A percentile compares a stretch with the other conserved stretches of the same genome.
phyloP scores from a whole-genome alignment of 1,140 invertebrate species.

The Euglossa dilemma region DNA sequence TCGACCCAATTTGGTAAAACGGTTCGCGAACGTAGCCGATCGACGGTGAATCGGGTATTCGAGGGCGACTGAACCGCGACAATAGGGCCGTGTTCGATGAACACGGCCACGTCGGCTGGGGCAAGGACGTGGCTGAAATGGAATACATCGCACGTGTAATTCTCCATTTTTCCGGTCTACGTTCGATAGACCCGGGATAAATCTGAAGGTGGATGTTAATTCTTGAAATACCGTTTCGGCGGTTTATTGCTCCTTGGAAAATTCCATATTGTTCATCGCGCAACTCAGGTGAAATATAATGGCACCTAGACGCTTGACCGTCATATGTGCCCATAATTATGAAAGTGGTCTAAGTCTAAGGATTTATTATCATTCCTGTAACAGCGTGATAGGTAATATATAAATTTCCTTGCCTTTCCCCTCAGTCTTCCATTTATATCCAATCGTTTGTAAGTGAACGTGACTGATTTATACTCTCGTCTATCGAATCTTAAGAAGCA shows the following conservation, averaged over 20 bases:
- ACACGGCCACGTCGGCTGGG: slow-evolving; percentile 8
- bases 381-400: neutral
- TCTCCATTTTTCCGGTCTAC: neutral
- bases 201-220: too few species aligned
- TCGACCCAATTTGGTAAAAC: slow-evolving; percentile 32
- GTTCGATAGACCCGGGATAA: neutral
- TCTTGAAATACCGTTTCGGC: too few species aligned
- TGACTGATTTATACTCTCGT: neutral
- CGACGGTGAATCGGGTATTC: slow-evolving; percentile 36
- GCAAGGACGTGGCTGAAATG: slow-evolving; percentile 17
- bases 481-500: too few species aligned
- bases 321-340: too few species aligned
- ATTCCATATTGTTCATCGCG: too few species aligned
- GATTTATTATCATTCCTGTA: too few species aligned
- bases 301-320: too few species aligned
- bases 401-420: neutral
- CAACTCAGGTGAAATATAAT: too few species aligned
- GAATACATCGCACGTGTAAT: slow-evolving; percentile 8
- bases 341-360: too few species aligned
- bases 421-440: neutral
- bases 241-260: too few species aligned
- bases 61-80: slow-evolving; percentile 55
- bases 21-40: slow-evolving; percentile 11
- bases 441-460: neutral
- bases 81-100: slow-evolving; percentile 52